These are phyloP conservation scores for Phalacrocorax pelagicus DNA, from an alignment of 2,113 vertebrate genomes.

Conservation along the genomic window DNA sequence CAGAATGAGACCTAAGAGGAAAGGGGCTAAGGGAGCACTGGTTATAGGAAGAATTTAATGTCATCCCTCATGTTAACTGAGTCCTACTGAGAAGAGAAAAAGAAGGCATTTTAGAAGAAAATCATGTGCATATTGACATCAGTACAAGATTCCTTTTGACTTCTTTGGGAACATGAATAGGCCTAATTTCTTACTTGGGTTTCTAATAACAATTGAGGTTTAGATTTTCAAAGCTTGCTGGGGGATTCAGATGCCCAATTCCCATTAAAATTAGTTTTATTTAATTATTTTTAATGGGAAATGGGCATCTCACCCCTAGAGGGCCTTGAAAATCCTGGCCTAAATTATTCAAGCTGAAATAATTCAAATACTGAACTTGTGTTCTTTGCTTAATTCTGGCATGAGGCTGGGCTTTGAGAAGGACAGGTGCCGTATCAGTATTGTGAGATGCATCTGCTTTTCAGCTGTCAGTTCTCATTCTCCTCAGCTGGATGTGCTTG, in stretches of 20 bases:
- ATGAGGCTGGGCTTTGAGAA: background rate
- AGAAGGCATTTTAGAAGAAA: background rate
- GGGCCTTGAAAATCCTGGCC: background rate
- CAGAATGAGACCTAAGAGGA: background rate
- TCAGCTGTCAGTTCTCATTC: background rate
- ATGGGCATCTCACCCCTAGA: background rate
- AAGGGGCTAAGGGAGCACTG: background rate
- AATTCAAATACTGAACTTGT: background rate
- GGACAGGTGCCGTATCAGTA: background rate
- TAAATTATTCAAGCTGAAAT: constrained; percentile 21
- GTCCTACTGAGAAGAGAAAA: background rate
- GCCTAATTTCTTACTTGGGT: background rate
- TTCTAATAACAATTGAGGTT: background rate
- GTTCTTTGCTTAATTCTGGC: background rate
- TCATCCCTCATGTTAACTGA: background rate
- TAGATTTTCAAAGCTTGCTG: constrained; percentile 18
- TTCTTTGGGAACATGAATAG: background rate
- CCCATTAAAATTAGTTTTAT: constrained; percentile 8
- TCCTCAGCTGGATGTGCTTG: background rate
- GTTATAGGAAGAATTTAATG: background rate
- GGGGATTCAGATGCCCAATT: background rate
- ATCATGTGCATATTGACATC: background rate
- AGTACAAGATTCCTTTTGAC: background rate
- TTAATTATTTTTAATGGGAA: constrained; percentile 5
- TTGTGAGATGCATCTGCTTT: background rate